Percentiles rank a stretch among this genome's conserved stretches.
phyloP scores from a whole-genome alignment of 2,888 invertebrate genomes.

The Phlogophora meticulosa region DNA sequence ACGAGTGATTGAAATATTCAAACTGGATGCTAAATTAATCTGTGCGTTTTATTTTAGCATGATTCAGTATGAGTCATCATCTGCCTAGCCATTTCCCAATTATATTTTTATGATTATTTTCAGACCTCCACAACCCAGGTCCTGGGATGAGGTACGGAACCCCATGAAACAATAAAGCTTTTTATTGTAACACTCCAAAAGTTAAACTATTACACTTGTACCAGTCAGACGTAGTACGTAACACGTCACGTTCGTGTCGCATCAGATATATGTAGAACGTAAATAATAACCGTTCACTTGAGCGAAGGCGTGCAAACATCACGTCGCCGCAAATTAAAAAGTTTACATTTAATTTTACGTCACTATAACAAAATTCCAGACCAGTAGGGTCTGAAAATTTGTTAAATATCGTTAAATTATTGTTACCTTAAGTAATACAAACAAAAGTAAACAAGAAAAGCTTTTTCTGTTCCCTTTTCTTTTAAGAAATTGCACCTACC shows the following conservation, averaged over 20 bases:
- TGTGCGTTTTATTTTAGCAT: neutral
- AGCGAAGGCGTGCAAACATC: conserved; percentile 51
- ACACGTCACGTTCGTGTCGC: conserved; percentile 53
- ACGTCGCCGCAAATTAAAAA: conserved; percentile 57
- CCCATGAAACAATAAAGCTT: neutral
- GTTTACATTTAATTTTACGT: conserved; percentile 36
- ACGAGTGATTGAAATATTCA: conserved; percentile 6
- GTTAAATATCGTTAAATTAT: no score
- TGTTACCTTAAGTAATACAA: no score
- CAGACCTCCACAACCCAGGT: no score
- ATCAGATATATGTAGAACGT: conserved; percentile 61
- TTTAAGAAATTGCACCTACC: no score
- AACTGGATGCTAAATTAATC: neutral
- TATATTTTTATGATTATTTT: no score
- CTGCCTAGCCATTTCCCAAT: no score
- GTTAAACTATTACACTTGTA: conserved; percentile 35
- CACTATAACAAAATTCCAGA: conserved; percentile 22
- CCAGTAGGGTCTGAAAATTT: no score
- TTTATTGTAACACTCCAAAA: conserved; percentile 19
- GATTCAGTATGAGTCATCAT: no score
- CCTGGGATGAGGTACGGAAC: no score
- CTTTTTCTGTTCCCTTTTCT: no score
- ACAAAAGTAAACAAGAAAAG: no score
- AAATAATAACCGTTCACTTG: conserved; percentile 56
- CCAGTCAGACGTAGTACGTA: conserved; percentile 31